Percentiles rank a stretch among this genome's conserved stretches.
These are phyloP conservation scores for Xestia c-nigrum DNA, from an alignment of 2,888 invertebrate species.

Conservation along the genomic window DNA sequence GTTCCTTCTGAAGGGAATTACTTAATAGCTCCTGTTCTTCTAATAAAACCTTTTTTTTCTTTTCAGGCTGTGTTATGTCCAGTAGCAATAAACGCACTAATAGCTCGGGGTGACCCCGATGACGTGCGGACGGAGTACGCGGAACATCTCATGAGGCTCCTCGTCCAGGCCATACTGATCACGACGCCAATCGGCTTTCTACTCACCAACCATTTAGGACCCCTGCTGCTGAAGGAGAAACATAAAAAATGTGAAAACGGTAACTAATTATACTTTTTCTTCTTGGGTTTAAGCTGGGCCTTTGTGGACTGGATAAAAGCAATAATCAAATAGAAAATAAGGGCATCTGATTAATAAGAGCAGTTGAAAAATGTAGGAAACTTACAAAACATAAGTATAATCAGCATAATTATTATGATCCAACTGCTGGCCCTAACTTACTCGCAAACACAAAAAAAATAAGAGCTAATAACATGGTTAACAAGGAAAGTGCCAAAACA, in stretches of 20 bases:
- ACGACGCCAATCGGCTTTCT: slow-evolving; percentile 84
- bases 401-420: neutral
- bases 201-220: slow-evolving; percentile 81
- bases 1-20: neutral
- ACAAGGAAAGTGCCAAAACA: neutral
- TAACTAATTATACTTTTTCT: slow-evolving; percentile 34
- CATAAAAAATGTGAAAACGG: slow-evolving; percentile 69
- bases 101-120: slow-evolving; percentile 66
- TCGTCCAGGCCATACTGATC: slow-evolving; percentile 82
- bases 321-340: neutral
- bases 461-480: neutral
- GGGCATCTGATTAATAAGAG: neutral
- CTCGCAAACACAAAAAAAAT: neutral
- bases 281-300: neutral
- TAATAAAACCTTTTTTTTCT: slow-evolving; percentile 1
- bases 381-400: neutral
- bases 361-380: neutral
- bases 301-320: neutral
- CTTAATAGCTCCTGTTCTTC: neutral
- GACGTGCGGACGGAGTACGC: slow-evolving; percentile 76
- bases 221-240: slow-evolving; percentile 75
- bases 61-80: slow-evolving; percentile 91
- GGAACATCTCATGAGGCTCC: slow-evolving; percentile 77
- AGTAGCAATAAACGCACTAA: slow-evolving; percentile 86
- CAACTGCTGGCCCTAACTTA: neutral